Percentiles rank a stretch among this genome's conserved stretches.
Conservation (phyloP, 2,113 vertebrate species). For the Neolamprologus fasciatus region DNA sequence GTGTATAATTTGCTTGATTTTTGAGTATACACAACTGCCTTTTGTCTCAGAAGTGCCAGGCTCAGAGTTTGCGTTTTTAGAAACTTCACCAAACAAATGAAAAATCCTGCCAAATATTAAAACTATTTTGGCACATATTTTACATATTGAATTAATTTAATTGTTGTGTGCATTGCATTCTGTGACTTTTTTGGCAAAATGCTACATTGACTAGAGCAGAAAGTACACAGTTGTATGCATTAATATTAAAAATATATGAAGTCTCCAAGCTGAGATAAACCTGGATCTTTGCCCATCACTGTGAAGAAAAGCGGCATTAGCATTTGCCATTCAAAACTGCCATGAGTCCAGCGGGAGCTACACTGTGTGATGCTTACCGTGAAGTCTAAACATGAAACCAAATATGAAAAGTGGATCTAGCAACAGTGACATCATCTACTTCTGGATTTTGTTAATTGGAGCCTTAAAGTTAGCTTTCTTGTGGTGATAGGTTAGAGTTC, state of each 20-base stretch:
- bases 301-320: rapidly evolving
- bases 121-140: background rate
- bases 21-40: background rate
- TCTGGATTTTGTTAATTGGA: background rate
- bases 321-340: background rate
- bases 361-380: background rate
- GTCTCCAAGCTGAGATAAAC: background rate
- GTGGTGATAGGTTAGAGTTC: background rate
- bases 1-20: background rate
- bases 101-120: background rate
- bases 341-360: background rate
- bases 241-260: background rate
- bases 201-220: background rate
- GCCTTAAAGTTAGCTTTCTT: background rate
- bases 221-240: background rate
- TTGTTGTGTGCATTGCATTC: background rate
- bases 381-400: background rate
- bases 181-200: background rate
- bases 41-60: background rate
- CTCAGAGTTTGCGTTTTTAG: background rate
- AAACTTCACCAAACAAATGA: background rate
- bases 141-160: background rate
- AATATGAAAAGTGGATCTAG: background rate
- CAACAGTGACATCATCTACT: background rate
- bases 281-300: background rate